Base-by-base conservation (phyloP, 2,888 invertebrate species). In the Pemphredon lugubris region DNA sequence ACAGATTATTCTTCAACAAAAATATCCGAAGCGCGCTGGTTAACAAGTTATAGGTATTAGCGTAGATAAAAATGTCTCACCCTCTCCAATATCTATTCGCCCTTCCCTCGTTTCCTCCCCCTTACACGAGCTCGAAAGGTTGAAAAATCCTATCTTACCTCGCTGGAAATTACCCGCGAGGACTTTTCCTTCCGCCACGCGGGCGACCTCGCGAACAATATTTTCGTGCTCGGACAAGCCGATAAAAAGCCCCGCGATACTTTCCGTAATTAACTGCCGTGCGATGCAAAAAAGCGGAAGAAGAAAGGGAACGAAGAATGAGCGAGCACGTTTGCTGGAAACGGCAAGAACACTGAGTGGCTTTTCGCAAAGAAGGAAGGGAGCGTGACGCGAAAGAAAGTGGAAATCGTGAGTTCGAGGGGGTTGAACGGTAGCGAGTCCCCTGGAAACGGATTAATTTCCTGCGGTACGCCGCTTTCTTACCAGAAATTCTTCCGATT, bases 191-290 rank as follows among this genome's bases (percentile, higher is more conserved):
- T 26, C 26, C 30, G 23, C 50, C 37, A 32, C 58, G 40, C 44
- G 45, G 44, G 45, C 44, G 55, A 42, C 69, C 60, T 6, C 16
- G 5, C 40, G 79, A 77, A 81, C 82, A 84, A 86, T 85, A 86
- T 85, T 85, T 85, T 84, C 66, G 79, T 79, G 79, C 73, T 82
- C 68, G 70, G 73, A 82, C 79, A 77, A 83, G 68, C 73, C 73
- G 83, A 84, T 86, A 84, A 86, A 86, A 87, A 85, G 78, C 79
- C 66, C 73, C 64, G 75, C 77, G 84, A 86, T 85, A 83, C 82
- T 83, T 82, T 75, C 59, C 70, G 84, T 85, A 87, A 88, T 86
- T 87, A 87, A 85, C 79, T 83, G 81, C 72, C 74, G 74, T 63
- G 75, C 58, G 42, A 16, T 11, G 61, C 16, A 45, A 14, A n/a